Percentiles rank a stretch among this genome's conserved stretches.
These are phyloP conservation scores for Caenorhabditis sp. DNA, from an alignment of 2,888 invertebrate genomes.

Conservation along the genomic window DNA sequence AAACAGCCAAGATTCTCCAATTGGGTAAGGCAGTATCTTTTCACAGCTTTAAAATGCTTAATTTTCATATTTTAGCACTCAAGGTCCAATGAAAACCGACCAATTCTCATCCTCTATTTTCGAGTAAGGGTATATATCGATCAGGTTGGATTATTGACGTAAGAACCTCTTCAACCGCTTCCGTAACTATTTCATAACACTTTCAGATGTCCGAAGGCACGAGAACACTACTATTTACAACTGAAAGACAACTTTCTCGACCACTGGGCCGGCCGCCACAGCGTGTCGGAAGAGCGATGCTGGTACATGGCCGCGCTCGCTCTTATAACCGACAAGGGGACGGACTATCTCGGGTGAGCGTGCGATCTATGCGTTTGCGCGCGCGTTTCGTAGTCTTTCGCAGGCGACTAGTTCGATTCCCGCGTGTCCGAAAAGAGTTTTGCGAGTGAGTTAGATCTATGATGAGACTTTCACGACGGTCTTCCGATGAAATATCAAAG, in stretches of 20 bases:
- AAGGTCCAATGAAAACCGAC: slow-evolving; percentile 67
- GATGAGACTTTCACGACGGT: slow-evolving; percentile 65
- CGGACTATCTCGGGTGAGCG: slow-evolving; percentile 83
- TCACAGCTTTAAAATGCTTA: slow-evolving; percentile 1
- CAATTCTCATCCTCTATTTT: slow-evolving; percentile 71
- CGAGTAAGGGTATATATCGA: slow-evolving; percentile 76
- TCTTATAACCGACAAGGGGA: slow-evolving; percentile 92
- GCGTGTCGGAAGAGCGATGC: slow-evolving; percentile 81
- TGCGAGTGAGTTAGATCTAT: slow-evolving; percentile 48
- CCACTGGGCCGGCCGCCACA: slow-evolving; percentile 78
- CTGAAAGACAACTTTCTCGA: slow-evolving; percentile 88
- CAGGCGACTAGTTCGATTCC: slow-evolving; percentile 39
- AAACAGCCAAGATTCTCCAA: slow-evolving; percentile 68
- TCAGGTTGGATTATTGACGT: slow-evolving; percentile 70
- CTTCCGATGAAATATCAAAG: slow-evolving; percentile 56
- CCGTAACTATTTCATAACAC: background rate
- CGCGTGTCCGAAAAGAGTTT: background rate
- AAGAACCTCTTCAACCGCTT: slow-evolving; percentile 33
- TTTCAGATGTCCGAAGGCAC: slow-evolving; percentile 88
- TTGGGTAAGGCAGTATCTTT: slow-evolving; percentile 59
- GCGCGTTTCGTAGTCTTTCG: slow-evolving; percentile 77
- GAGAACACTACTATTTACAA: slow-evolving; percentile 95
- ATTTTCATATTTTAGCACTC: slow-evolving; percentile 55
- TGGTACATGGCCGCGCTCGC: slow-evolving; percentile 90
- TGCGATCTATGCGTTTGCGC: slow-evolving; percentile 65